These are phyloP conservation scores for Cheilosia pagana DNA, from an alignment of 2,888 invertebrate species.

Conservation along the genomic window DNA sequence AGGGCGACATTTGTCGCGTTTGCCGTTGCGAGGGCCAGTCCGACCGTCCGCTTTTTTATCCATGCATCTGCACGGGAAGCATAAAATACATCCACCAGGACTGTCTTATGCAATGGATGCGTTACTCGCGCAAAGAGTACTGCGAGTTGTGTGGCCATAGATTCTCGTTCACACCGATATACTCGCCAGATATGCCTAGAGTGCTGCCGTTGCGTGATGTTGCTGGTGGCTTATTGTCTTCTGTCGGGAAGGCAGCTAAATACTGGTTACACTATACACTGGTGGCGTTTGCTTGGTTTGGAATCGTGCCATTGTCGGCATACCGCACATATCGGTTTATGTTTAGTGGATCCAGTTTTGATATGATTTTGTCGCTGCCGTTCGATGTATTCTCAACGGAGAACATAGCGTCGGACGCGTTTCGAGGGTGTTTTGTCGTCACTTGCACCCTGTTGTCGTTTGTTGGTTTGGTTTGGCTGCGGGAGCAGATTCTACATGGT, in stretches of 20 bases:
- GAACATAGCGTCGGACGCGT: constrained; percentile 95
- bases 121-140: constrained; percentile 98
- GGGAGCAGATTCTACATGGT: constrained; percentile 98
- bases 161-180: constrained; percentile 99
- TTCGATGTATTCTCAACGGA: constrained; percentile 97
- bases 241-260: constrained; percentile 95
- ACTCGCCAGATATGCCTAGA: constrained; percentile 99
- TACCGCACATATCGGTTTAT: constrained; percentile 97
- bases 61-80: constrained; percentile 99
- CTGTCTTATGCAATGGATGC: constrained; percentile 99
- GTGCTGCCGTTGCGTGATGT: constrained; percentile 96
- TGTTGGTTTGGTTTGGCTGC: constrained; percentile 97
- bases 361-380: constrained; percentile 93
- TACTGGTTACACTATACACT: constrained; percentile 99
- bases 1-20: constrained; percentile 97
- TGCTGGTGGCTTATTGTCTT: constrained; percentile 93
- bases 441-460: constrained; percentile 98
- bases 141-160: constrained; percentile 99
- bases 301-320: constrained; percentile 97
- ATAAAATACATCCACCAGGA: constrained; percentile 99
- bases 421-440: constrained; percentile 98
- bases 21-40: constrained; percentile 96
- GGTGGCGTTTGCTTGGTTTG: constrained; percentile 98
- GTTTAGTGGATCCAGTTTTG: constrained; percentile 93
- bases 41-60: constrained; percentile 97